These are phyloP conservation scores for Phymatocera aterrima DNA, from an alignment of 2,888 invertebrate genomes.

Conservation along the genomic window DNA sequence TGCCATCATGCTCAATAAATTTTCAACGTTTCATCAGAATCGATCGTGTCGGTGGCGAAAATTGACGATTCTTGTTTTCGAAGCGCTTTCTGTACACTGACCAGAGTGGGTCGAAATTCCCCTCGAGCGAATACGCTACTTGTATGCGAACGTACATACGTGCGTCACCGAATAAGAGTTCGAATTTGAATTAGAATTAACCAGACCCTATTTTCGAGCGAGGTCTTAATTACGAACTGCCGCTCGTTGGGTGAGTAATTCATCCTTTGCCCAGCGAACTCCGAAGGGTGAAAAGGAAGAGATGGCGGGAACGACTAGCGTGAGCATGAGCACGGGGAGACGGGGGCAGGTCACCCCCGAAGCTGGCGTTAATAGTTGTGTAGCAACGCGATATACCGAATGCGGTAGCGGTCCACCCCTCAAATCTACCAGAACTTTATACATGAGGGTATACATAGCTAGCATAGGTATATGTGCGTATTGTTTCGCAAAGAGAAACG, in stretches of 20 bases:
- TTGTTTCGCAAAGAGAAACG: not conserved
- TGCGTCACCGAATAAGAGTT: not conserved
- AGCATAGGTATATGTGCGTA: no score
- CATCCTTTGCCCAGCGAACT: not conserved
- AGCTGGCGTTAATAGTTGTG: conserved; percentile 14
- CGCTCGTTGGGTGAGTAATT: conserved; percentile 12
- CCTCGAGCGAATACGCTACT: no score
- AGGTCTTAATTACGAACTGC: conserved; percentile 20
- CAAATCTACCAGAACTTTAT: not conserved
- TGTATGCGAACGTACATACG: not conserved
- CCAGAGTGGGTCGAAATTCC: no score
- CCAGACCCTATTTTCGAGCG: conserved; percentile 10
- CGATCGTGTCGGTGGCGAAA: no score
- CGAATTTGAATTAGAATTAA: conserved; percentile 22
- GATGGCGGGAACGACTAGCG: no score
- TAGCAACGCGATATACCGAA: conserved; percentile 2
- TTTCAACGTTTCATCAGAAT: no score
- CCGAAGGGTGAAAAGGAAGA: no score
- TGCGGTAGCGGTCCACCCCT: not conserved
- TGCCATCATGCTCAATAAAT: no score
- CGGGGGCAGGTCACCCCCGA: not conserved
- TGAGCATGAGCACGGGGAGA: no score
- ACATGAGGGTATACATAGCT: no score
- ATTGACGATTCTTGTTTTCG: no score
- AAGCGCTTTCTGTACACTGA: no score